Conservation (phyloP, 2,113 vertebrate species). For the Phalacrocorax carbo region DNA sequence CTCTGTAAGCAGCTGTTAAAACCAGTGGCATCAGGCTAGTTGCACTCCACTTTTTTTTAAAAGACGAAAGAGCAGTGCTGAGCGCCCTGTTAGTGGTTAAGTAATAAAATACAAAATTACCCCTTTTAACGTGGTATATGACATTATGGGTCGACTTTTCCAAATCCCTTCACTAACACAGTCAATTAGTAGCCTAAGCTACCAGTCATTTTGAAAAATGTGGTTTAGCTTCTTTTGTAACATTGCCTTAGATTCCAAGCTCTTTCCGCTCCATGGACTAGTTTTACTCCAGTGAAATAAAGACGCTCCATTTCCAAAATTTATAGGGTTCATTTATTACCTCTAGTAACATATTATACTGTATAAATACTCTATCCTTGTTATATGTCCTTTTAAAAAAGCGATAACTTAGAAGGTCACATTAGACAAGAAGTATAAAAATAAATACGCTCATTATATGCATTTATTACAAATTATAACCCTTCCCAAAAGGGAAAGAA, state of each 20-base stretch:
- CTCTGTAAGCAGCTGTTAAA: neutral
- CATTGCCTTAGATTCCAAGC: neutral
- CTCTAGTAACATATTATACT: constrained; percentile 88
- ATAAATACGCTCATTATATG: constrained; percentile 93
- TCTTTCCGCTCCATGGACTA: neutral
- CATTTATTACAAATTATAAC: constrained; percentile 82
- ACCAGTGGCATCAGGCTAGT: neutral
- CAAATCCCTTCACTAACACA: neutral
- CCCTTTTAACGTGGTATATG: neutral
- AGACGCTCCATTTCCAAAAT: constrained; percentile 62
- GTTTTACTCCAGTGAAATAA: constrained; percentile 50
- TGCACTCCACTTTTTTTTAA: neutral
- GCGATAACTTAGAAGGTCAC: constrained; percentile 92
- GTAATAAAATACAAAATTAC: constrained; percentile 13
- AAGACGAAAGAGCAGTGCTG: neutral
- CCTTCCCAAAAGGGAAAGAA: constrained; percentile 94
- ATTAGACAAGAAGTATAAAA: constrained; percentile 99
- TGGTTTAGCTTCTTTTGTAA: neutral
- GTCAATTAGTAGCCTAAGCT: neutral
- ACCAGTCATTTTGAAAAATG: neutral
- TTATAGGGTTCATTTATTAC: constrained; percentile 81
- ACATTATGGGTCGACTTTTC: neutral
- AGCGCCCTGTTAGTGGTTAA: constrained; percentile 20
- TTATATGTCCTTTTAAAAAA: constrained; percentile 95
- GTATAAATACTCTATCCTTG: constrained; percentile 99